A percentile compares a stretch with the other conserved stretches of the same genome.
phyloP scores from a whole-genome alignment of 1,140 invertebrate genomes.

The Hycleus phaleratus region DNA sequence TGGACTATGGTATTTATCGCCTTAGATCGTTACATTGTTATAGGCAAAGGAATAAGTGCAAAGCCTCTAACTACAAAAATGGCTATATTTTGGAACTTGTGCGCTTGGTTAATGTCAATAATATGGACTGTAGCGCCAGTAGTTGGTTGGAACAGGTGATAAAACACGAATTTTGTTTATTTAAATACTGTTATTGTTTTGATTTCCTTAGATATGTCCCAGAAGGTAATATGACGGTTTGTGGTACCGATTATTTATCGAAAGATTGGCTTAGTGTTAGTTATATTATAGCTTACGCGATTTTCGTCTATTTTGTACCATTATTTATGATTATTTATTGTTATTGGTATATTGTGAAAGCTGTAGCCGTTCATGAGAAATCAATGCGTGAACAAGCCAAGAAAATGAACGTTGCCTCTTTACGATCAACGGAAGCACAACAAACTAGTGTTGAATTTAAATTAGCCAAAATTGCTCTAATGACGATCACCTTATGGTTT shows the following conservation, averaged over 20 bases:
- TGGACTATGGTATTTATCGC: constrained; percentile 79
- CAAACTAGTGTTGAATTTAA: constrained; percentile 64
- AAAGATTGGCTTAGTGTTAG: constrained; percentile 56
- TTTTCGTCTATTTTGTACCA: constrained; percentile 64
- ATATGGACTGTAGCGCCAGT: constrained; percentile 64
- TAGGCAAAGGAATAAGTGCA: constrained; percentile 64
- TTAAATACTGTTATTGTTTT: no score
- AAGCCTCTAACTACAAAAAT: constrained; percentile 62
- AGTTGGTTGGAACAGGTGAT: constrained; percentile 65
- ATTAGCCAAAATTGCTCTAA: constrained; percentile 71
- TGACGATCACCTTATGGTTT: constrained; percentile 75
- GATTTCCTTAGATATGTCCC: constrained; percentile 54
- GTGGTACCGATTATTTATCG: constrained; percentile 73
- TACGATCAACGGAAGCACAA: constrained; percentile 58
- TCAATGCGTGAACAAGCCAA: constrained; percentile 75
- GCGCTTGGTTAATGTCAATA: constrained; percentile 60
- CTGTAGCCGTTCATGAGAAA: constrained; percentile 71
- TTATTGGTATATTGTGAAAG: constrained; percentile 71
- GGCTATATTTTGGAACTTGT: constrained; percentile 58
- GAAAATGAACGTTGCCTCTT: constrained; percentile 75
- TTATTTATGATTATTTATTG: constrained; percentile 65
- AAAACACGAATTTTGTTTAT: no score
- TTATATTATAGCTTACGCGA: constrained; percentile 60
- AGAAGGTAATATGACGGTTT: constrained; percentile 81
- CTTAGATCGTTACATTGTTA: constrained; percentile 77